A percentile compares a stretch with the other conserved stretches of the same genome.
Evolutionary conservation across 2,888 invertebrate species (phyloP).

Genomic region (Lasioglossum lativentre): DNA sequence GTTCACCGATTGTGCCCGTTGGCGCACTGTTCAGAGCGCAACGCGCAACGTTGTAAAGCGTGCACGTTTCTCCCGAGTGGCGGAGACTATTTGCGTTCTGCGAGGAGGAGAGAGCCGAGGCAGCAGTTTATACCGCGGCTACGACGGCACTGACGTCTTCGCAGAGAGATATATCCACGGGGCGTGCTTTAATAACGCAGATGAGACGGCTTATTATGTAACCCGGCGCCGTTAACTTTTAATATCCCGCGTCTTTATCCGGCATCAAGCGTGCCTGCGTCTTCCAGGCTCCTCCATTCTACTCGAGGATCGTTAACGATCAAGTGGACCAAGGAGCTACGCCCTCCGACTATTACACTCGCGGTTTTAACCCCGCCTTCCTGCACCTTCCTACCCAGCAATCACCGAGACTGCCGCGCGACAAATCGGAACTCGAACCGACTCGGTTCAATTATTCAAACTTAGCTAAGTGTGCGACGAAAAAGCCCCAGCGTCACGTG

Average conservation of each 20-base stretch:
- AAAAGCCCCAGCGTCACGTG: not conserved
- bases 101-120: not conserved
- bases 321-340: not conserved
- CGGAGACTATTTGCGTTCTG: slow-evolving; percentile 23
- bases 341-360: not conserved
- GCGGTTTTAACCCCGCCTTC: not conserved
- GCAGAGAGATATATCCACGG: slow-evolving; percentile 26
- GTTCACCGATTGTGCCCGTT: not conserved
- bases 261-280: not conserved
- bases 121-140: slow-evolving; percentile 33
- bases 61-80: not conserved
- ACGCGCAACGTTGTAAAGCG: slow-evolving; percentile 15
- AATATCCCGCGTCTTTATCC: slow-evolving; percentile 52
- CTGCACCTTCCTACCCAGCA: not conserved
- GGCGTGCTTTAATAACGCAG: slow-evolving; percentile 50
- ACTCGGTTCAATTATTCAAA: slow-evolving; percentile 21
- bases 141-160: slow-evolving; percentile 2
- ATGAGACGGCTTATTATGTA: slow-evolving; percentile 52
- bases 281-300: slow-evolving; percentile 2
- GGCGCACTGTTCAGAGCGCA: not conserved
- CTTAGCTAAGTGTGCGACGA: not conserved
- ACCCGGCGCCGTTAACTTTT: slow-evolving; percentile 49
- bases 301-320: slow-evolving; percentile 23
- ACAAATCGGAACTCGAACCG: not conserved
- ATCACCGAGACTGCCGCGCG: not conserved